Base-by-base conservation (phyloP, 2,797 vertebrate genomes). In the Pseudochaenichthys georgianus region DNA sequence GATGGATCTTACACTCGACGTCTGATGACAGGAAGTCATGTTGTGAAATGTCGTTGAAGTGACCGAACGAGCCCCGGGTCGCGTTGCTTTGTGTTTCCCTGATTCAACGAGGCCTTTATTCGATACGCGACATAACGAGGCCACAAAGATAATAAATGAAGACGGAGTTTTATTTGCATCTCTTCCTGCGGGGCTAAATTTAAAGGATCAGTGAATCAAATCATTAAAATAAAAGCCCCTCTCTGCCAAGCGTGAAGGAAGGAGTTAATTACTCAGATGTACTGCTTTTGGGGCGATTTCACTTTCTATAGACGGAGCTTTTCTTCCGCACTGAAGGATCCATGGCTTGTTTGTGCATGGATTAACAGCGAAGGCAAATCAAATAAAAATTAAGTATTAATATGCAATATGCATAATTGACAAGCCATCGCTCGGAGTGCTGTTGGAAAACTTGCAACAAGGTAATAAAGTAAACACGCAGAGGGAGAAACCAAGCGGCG, bases 151-250 rank as follows among this genome's bases (percentile, higher is more conserved):
- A 92, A 90, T 85, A 89, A 90, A 91, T 89, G 85, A 85, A 90
- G 87, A 78, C 28, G 47, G 78, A 84, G 73, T 85, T 91, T 80
- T 90, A 89, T 88, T 87, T 85, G 83, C 90, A 76, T 89, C 78
- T 91, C 86, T 75, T 93, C 87, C 94, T 93, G 81, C 51, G 71
- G 89, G 93, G 91, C 90, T 83, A 91, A 94, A 95, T 95, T 96
- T 95, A 93, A 90, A 91, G 94, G 93, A 94, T 95, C 95, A 95
- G 84, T 95, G 94, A 93, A 94, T 96, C 94, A 95, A 85, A 94
- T 95, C 94, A 96, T 96, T 95, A 94, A 94, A 94, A 92, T 89
- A 90, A 92, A 92, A 94, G 77, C 80, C 75, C 86, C 70, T 83
- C 84, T 88, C 85, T 70, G 51, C 89, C 91, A 78, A 89, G 94